Evolutionary conservation across 2,797 vertebrate genomes (phyloP).

Genomic region (Chaunax sp.): DNA sequence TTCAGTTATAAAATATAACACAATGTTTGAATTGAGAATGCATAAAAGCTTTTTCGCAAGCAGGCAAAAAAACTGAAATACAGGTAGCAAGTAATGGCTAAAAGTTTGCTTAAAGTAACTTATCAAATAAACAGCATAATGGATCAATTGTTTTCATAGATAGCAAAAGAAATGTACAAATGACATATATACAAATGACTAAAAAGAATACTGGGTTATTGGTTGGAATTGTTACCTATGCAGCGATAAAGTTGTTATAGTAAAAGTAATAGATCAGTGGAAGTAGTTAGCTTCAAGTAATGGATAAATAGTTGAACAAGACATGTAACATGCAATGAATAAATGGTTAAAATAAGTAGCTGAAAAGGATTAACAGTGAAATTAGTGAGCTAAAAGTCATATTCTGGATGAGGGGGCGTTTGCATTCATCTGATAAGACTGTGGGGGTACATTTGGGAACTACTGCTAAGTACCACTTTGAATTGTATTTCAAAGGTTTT

Average conservation of each 20-base stretch:
- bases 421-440: not conserved
- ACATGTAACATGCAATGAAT: too few relatives aligned
- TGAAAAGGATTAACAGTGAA: not conserved
- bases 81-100: not conserved
- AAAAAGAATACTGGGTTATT: not conserved
- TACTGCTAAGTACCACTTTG: slow-evolving; percentile 14
- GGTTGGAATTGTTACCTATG: not conserved
- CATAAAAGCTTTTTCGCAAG: not conserved
- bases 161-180: too few relatives aligned
- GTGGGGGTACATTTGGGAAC: not conserved
- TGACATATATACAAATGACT: not conserved
- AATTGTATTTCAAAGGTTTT: slow-evolving; percentile 45
- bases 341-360: not conserved
- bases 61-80: too few relatives aligned
- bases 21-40: not conserved
- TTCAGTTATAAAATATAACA: too few relatives aligned
- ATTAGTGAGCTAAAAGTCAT: too few relatives aligned
- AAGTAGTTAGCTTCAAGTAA: too few relatives aligned
- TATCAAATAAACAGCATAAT: not conserved
- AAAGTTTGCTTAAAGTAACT: too few relatives aligned
- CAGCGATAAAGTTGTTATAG: not conserved
- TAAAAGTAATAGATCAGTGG: not conserved
- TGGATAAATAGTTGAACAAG: not conserved
- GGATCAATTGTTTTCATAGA: not conserved
- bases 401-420: not conserved